Evolutionary conservation across 2,888 invertebrate genomes (phyloP).

Genomic region (Villa cingulata): DNA sequence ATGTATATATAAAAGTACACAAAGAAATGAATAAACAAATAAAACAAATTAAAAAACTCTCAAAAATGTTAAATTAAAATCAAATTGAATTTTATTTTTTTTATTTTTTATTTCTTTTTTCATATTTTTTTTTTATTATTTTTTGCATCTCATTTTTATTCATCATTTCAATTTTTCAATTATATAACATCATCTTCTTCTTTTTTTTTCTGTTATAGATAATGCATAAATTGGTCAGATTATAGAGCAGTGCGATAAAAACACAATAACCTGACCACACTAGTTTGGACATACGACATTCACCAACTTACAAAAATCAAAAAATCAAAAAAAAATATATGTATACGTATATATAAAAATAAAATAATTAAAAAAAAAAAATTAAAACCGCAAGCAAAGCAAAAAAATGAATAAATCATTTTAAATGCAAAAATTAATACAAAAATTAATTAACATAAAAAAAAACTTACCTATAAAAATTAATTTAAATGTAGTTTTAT

Average conservation of each 20-base stretch:
- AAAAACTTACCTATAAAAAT: too few relatives aligned
- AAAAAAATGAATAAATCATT: too few relatives aligned
- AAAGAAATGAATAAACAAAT: too few relatives aligned
- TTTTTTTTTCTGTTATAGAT: constrained; percentile 22
- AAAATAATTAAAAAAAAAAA: constrained; percentile 2
- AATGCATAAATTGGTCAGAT: constrained; percentile 23
- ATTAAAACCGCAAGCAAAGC: not conserved
- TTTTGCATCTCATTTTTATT: not conserved
- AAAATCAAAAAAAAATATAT: constrained; percentile 12
- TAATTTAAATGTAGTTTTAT: too few relatives aligned
- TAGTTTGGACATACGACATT: constrained; percentile 34
- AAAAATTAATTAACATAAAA: too few relatives aligned
- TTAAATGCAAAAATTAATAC: too few relatives aligned
- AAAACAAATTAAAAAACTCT: too few relatives aligned
- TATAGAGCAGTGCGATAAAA: constrained; percentile 16
- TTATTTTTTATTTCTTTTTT: not conserved
- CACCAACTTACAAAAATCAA: constrained; percentile 25
- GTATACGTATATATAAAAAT: not conserved
- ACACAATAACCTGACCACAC: constrained; percentile 16
- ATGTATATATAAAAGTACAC: too few relatives aligned
- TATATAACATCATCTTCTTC: constrained; percentile 9
- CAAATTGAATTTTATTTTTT: not conserved
- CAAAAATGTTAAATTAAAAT: too few relatives aligned
- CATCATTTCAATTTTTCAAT: too few relatives aligned
- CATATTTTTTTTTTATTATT: not conserved